Conservation (phyloP, 92 coral and sea anemone genomes). For the Scolanthus callimorphus region DNA sequence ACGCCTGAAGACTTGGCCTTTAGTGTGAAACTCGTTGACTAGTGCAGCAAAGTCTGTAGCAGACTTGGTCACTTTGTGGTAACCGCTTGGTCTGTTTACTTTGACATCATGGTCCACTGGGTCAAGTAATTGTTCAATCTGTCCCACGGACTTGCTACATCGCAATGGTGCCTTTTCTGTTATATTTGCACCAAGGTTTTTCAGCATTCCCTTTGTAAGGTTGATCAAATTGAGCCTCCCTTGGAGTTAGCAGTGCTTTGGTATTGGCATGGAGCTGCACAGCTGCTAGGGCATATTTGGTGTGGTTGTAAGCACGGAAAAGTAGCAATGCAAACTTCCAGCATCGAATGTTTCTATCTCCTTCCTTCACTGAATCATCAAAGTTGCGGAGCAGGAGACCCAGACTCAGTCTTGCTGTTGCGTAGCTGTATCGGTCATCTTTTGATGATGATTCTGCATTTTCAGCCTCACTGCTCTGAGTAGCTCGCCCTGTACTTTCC, state of each 20-base stretch:
- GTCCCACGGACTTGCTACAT: too few relatives aligned
- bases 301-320: too few relatives aligned
- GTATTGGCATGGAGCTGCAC: neutral
- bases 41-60: conserved; percentile 5
- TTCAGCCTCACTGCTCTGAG: too few relatives aligned
- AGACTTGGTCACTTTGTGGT: conserved; percentile 21
- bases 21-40: conserved; percentile 16
- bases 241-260: neutral
- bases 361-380: too few relatives aligned
- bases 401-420: too few relatives aligned
- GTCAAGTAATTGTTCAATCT: conserved; percentile 9
- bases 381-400: too few relatives aligned
- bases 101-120: conserved; percentile 20
- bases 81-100: conserved; percentile 15
- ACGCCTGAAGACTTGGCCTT: conserved; percentile 6
- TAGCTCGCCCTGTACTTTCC: too few relatives aligned
- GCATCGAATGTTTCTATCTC: too few relatives aligned
- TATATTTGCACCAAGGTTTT: neutral
- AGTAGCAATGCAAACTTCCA: too few relatives aligned
- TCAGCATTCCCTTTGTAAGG: neutral
- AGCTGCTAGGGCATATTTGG: neutral
- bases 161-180: neutral
- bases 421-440: too few relatives aligned
- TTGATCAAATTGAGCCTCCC: neutral
- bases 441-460: too few relatives aligned